Evolutionary conservation across 2,797 vertebrate genomes (phyloP).

Genomic region (Gambusia yucatana): DNA sequence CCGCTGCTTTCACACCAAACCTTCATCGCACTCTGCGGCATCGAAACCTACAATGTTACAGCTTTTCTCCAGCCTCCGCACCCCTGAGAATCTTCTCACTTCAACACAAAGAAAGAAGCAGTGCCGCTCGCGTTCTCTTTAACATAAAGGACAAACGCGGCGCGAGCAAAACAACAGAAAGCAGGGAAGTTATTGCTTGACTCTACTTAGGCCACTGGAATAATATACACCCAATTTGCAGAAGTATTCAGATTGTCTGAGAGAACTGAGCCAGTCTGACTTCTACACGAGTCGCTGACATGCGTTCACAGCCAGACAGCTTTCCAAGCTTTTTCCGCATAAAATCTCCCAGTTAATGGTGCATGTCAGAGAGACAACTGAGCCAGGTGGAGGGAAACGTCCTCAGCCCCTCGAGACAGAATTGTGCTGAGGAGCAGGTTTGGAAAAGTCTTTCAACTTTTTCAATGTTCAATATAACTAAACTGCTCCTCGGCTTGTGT

Average conservation of each 20-base stretch:
- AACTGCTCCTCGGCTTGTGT: background rate
- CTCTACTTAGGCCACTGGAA: background rate
- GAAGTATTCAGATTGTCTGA: background rate
- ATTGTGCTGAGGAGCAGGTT: slow-evolving; percentile 4
- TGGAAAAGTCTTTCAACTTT: background rate
- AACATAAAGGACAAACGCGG: background rate
- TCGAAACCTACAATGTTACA: slow-evolving; percentile 40
- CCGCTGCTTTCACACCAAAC: slow-evolving; percentile 58
- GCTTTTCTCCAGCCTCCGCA: slow-evolving; percentile 1
- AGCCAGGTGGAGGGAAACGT: background rate
- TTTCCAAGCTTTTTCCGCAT: background rate
- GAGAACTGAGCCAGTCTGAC: background rate
- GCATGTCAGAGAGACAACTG: background rate
- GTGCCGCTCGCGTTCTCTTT: background rate
- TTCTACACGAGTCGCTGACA: background rate
- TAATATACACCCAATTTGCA: background rate
- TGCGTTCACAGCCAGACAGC: background rate
- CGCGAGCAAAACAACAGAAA: background rate
- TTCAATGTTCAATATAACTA: background rate
- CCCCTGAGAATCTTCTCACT: slow-evolving; percentile 1
- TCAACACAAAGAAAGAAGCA: background rate
- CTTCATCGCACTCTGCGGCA: slow-evolving; percentile 27
- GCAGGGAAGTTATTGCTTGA: background rate
- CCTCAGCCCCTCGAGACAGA: background rate
- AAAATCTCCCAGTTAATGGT: slow-evolving; percentile 1